Evolutionary conservation across 2,888 invertebrate genomes (phyloP), one percentile per base, ranked within the genome.

Genomic region (Stenchaetothrips biformis): DNA sequence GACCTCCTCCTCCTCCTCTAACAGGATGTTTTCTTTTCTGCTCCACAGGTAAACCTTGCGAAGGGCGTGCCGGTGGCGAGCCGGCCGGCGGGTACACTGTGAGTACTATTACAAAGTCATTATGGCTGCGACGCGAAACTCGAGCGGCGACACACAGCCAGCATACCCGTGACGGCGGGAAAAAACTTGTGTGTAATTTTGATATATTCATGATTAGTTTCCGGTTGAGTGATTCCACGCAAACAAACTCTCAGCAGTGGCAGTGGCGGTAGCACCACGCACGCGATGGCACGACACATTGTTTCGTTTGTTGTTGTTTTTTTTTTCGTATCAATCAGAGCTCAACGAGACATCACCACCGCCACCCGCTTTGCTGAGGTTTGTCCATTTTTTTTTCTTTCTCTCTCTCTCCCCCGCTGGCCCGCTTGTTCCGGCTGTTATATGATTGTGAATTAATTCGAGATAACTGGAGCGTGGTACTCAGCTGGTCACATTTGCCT

Each of bases 371-470:
- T 11, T 11, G 21, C 25, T 74, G 21, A 74, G 67, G 25, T 74
- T 74, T 74, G 9, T 25, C 67, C 67, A 25, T n/a, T n/a, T 67
- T 67, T 74, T 74, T 74, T 74, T 25, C 25, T 74, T 74, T 74
- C 7, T 74, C 67, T 53, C 2, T 53, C 53, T 16, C 16, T 53
- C 53, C 53, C 16, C 13, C 59, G 18, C 67, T 53, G 53, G 53
- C 67, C 25, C 67, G 67, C 67, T 74, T 74, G 21, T 74, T 74
- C 67, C 67, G 25, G 67, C 67, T 74, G 67, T 21, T 74, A 74
- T 74, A 74, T 74, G 67, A 74, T 74, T 74, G 67, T 25, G 67
- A 74, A 74, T 74, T 74, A 74, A 74, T 74, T 74, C 67, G 67
- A 11, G 67, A 25, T 11, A 74, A 74, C 25, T 74, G 67, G 67